Evolutionary conservation across 2,797 vertebrate genomes (phyloP).

Genomic region (Sebastes reedi): DNA sequence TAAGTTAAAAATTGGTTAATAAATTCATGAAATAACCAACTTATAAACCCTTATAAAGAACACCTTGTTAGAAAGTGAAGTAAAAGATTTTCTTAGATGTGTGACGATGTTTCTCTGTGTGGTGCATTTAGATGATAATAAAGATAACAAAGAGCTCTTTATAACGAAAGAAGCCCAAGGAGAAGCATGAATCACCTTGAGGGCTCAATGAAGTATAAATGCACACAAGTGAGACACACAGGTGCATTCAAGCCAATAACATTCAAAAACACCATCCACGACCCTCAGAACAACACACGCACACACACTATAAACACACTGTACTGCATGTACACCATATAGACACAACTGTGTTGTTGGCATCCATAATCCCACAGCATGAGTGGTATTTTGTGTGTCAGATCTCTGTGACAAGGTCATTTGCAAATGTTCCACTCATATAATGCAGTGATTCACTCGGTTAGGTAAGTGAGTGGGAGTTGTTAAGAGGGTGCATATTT

Average conservation of each 20-base stretch:
- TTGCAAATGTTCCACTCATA: constrained; percentile 65
- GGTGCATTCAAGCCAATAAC: not conserved
- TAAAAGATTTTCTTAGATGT: not conserved
- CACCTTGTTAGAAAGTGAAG: not conserved
- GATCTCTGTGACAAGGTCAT: constrained; percentile 70
- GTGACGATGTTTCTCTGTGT: not conserved
- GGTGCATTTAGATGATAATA: not conserved
- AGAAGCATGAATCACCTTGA: constrained; percentile 46
- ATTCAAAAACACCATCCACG: constrained; percentile 1
- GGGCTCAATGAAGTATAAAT: constrained; percentile 17
- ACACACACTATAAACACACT: not conserved
- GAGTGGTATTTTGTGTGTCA: constrained; percentile 45
- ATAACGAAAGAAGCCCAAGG: constrained; percentile 19
- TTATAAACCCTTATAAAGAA: too few species aligned
- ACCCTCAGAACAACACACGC: constrained; percentile 2
- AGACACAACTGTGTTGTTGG: constrained; percentile 12
- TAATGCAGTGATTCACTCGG: constrained; percentile 71
- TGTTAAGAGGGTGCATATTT: constrained; percentile 67
- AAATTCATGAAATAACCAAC: not conserved
- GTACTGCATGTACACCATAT: not conserved
- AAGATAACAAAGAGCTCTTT: constrained; percentile 14
- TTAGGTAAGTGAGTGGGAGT: constrained; percentile 79
- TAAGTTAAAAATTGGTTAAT: not conserved
- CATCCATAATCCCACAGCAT: constrained; percentile 25
- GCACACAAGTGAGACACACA: constrained; percentile 5